Base-by-base conservation (phyloP, 2,113 vertebrate genomes). In the Reinhardtius hippoglossoides region DNA sequence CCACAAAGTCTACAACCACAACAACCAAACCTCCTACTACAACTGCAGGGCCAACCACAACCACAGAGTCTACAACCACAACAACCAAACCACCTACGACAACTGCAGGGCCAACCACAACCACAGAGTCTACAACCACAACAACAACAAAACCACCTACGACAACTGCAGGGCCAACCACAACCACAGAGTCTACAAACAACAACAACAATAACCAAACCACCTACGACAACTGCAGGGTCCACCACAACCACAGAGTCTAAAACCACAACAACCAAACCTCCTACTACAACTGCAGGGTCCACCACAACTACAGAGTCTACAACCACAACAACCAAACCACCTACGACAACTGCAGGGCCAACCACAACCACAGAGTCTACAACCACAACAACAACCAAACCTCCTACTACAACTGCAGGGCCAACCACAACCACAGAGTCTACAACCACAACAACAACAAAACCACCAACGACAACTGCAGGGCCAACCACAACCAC, bases 171-270 rank as follows among this genome's bases (percentile, higher is more conserved):
- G 42, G 0, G 9, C 13, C 69, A 44, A 37, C 46, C 0, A 71
- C 73, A 26, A 65, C 57, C 1, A 56, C 48, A 54, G 0, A 8
- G 31, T 46, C 52, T 42, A 73, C 70, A n/a, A 71, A 73, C 70
- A n/a, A 71, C 37, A 1, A 0, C 20, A 0, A 5, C 48, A 15
- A 9, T 1, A 23, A 23, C 10, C 7, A 2, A 15, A 26, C 13
- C 69, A 0, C 9, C 57, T 1, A 26, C 62, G 0, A 69, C 65
- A 50, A 48, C 65, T n/a, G 0, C 0, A 18, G 13, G 0, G 0
- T 1, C 44, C 54, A 52, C 71, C 0, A 56, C 81, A 26, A 58
- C 72, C 2, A 65, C 79, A 6, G 20, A 23, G 14, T 7, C 27
- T 5, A 79, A 62, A 27, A 59, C 64, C 0, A 23, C 23, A 23